Base-by-base conservation (phyloP, 2,888 invertebrate genomes). In the Esperia sulphurella region DNA sequence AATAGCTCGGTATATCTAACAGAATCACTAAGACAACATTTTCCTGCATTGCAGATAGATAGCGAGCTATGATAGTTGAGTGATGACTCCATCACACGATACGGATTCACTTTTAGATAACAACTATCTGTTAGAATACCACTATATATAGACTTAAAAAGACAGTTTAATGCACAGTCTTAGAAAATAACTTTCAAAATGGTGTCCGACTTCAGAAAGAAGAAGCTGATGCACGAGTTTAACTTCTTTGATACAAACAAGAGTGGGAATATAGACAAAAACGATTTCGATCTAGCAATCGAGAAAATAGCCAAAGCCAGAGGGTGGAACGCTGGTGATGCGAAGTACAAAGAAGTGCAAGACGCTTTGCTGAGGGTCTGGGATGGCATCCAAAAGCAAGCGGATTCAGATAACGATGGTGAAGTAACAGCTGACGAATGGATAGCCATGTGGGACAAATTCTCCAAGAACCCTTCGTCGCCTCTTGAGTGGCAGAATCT, bases 181-280 rank as follows among this genome's bases (percentile, higher is more conserved):
- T 4, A 38, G n/a, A 5, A 14, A 33, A 40, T 37, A 57, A 38
- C 46, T 35, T 9, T 9, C 93, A 85, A 79, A 73, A 87, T 87
- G 85, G 94, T 96, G 81, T 95, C 96, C 57, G 95, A 95, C 64
- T 97, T 96, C 86, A 94, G 96, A 77, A 95, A 94, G 90, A 95
- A 95, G 92, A 97, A 97, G 83, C 92, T 96, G 35, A 91, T 95
- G 60, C 95, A 95, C 83, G 94, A 96, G 48, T 97, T 96, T 92
- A 94, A 95, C 42, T 96, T 96, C 87, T 96, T 96, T 68, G 97
- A 97, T 90, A 94, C 94, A 59, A 95, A 97, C 83, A 93, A 93
- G 71, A 97, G 96, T 79, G 97, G 97, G 10, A 93, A 93, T 54
- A 95, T 97, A 61, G 96, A 97, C 71, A 94, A 94, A 77, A 95